A percentile compares a stretch with the other conserved stretches of the same genome.
These are phyloP conservation scores for Allenopithecus nigroviridis DNA, from an alignment of 2,797 vertebrate species.

Conservation along the genomic window DNA sequence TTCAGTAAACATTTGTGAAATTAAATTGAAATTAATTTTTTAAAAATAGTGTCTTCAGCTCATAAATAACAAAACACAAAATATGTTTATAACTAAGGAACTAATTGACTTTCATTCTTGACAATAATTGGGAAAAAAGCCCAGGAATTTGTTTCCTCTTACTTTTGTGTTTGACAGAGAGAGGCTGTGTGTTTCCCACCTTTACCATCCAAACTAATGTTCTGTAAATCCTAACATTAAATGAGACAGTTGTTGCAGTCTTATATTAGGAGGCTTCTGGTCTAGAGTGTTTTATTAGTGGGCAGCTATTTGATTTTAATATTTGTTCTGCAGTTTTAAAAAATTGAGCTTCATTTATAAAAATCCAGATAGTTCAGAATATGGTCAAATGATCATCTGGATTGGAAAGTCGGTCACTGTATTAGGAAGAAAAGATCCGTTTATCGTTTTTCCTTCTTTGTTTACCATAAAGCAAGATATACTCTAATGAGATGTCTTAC, in stretches of 20 bases:
- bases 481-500: neutral
- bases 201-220: neutral
- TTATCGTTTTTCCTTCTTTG: neutral
- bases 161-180: neutral
- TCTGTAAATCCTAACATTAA: neutral
- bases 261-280: neutral
- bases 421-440: neutral
- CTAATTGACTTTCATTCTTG: conserved; percentile 29
- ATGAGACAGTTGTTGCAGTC: neutral
- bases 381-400: neutral
- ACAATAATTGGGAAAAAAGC: neutral
- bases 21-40: neutral
- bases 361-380: neutral
- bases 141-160: neutral
- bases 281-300: neutral
- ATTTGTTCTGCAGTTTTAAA: neutral
- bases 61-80: neutral
- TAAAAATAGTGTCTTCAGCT: neutral
- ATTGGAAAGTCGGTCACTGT: neutral
- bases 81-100: neutral
- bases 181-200: neutral
- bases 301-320: neutral
- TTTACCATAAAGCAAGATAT: neutral
- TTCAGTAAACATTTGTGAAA: neutral
- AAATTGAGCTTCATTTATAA: neutral